Base-by-base conservation (phyloP, 2,797 vertebrate genomes). In the Smutsia gigantea region DNA sequence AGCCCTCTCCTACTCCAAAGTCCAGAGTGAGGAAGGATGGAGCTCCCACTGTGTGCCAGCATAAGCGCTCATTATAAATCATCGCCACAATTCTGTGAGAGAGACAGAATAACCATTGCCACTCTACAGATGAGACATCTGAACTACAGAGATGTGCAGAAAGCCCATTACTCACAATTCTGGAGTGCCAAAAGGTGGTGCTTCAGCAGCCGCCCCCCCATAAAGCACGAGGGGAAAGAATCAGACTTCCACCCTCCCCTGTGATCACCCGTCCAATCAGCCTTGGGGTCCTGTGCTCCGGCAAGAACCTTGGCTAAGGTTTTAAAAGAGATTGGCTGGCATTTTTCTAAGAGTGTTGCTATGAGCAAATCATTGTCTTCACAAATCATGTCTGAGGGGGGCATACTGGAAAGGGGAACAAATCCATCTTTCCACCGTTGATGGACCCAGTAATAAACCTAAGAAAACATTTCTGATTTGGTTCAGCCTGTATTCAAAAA, bases 401-500 rank as follows among this genome's bases (percentile, higher is more conserved):
- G 78, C 13, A 25, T 14, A 81, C 15, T 68, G 63, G 27, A 91
- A n/a, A 68, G 21, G 59, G 53, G 77, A 23, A 25, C 57, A 11
- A 10, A 51, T 53, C 37, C 9, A 46, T 4, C 14, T 89, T 96
- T 95, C 87, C 57, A 46, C 7, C 51, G 63, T 83, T 78, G 68
- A 92, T 92, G 84, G 94, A 96, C 78, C 85, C 86, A 89, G 37
- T 68, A 81, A 96, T 29, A 72, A 61, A 61, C 68, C 88, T 87
- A 96, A 94, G 81, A 93, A 96, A 96, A 90, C 39, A 71, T 63
- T 79, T 92, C 82, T 55, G 57, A 87, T 61, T 94, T 59, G 71
- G 84, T 66, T 93, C 71, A 96, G 86, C 23, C 57, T 81, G 77
- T 87, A 93, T 87, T 55, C 69, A 66, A 89, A 92, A 94, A 23